Evolutionary conservation across 2,888 invertebrate species (phyloP), one percentile per base, ranked within the genome.

Genomic region (Fragum fragum): DNA sequence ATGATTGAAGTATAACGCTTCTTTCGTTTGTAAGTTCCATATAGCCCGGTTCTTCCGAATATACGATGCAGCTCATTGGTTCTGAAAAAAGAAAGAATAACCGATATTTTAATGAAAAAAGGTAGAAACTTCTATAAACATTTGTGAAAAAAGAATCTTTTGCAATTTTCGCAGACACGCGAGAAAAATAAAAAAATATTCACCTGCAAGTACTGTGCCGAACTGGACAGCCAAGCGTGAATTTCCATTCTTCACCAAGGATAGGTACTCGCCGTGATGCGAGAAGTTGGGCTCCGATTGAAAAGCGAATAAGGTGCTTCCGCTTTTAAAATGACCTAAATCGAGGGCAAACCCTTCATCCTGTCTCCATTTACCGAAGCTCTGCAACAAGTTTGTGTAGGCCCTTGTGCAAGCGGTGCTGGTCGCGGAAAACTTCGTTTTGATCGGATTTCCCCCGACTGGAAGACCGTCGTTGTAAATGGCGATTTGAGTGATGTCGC

Each of bases 381-480:
- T 59, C 26, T 74, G 53, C 23, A 84, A 59, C 55, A 84, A 66
- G 39, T 71, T 76, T 16, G 52, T 73, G 29, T 70, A 79, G 28
- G 71, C 84, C 66, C 79, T 52, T n/a, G 72, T 70, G 16, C 39
- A 59, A 26, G 39, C 73, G 5, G 26, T 57, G 7, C 68, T 75
- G 23, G 28, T 69, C 16, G n/a, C 29, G 11, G 57, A 28, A 42
- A 73, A 76, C 21, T 59, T 69, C 16, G 76, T 32, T 42, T 77
- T 77, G 21, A 77, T 7, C 32, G 72, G 73, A 42, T 68, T 80
- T 14, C 78, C 84, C 6, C 75, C 74, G 3, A 82, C 82, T 11
- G 85, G 85, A 14, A 85, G 66, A n/a, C 75, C 72, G 53, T 82
- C 79, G 0, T 55, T 61, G 52, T 80, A 86, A 26, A 83, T 32